Evolutionary conservation across 1,140 invertebrate genomes (phyloP), one percentile per base, ranked within the genome.

Genomic region (Conus betulinus): DNA sequence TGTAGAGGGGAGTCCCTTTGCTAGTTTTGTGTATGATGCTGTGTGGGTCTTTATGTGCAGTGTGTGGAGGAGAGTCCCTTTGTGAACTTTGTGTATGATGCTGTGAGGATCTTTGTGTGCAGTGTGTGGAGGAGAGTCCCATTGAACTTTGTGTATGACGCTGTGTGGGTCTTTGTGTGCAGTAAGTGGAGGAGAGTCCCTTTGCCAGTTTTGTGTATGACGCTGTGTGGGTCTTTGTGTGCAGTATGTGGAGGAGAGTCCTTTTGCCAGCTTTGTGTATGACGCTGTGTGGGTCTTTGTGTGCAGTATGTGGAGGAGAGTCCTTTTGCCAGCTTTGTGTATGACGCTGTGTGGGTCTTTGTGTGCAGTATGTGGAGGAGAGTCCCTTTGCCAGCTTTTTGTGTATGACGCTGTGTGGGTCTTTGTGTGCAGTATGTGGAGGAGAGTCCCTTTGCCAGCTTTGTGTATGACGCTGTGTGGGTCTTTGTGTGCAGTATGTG

Each of bases 341-440:
- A 98, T 93, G 98, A 98, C 95, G 97, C 97, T 0, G 97, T 98
- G 76, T 98, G 98, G 98, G 97, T 97, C 1, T 98, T 97, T 93
- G 98, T 39, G 39, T 39, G 39, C 39, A 39, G 39, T 39, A 39
- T 1, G 39, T 39, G 39, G 39, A 39, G 39, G 39, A 39, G 39
- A 39, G 39, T 39, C 39, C 39, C 39, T 39, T 39, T 39, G 39
- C 39, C 39, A 39, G 39, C 39, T 39, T 97, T 93, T 97, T 93
- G 96, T 96, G 1, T 98, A 98, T 93, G 98, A 98, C 95, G 97
- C 97, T 0, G 97, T 98, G 78, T 98, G 98, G 98, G 97, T 97
- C 2, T 98, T 97, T 93, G 98, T 39, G 39, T 39, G 39, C 39
- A 39, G 39, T 39, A 39, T 39, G 39, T 39, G 39, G 39, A 39